Evolutionary conservation across 2,797 vertebrate species (phyloP).

Genomic region (Chloroceryle inda): DNA sequence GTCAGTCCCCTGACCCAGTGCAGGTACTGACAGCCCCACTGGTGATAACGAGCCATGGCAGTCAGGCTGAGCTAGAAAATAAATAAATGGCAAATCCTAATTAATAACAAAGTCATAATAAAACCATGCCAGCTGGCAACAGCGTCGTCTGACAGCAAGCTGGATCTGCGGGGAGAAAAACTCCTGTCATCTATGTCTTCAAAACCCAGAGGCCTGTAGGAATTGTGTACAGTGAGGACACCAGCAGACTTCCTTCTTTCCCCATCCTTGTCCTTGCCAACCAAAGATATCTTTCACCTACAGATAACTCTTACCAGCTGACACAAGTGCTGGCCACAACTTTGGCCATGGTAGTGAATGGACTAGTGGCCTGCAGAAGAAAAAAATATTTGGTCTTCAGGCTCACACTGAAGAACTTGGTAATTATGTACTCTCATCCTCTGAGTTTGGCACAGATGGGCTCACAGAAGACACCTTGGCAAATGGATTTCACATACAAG

Average conservation of each 20-base stretch:
- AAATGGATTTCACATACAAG: neutral
- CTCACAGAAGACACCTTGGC: neutral
- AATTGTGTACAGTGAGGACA: neutral
- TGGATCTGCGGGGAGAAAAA: neutral
- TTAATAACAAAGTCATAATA: constrained; percentile 45
- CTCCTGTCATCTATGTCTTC: neutral
- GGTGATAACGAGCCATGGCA: neutral
- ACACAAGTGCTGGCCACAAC: neutral
- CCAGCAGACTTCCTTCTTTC: neutral
- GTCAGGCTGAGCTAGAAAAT: neutral
- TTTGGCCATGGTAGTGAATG: neutral
- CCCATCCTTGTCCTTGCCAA: neutral
- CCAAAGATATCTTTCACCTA: neutral
- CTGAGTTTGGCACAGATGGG: neutral
- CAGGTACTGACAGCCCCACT: neutral
- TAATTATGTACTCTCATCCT: neutral
- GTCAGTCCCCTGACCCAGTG: neutral
- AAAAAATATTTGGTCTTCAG: neutral
- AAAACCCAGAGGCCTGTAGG: rapidly evolving
- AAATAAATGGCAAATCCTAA: neutral
- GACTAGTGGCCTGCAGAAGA: neutral
- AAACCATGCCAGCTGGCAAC: constrained; percentile 37
- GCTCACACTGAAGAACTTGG: neutral
- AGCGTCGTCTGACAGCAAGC: neutral
- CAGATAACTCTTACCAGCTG: neutral